These are phyloP conservation scores for Drosophila ezoana DNA, from an alignment of 2,888 invertebrate genomes.

Conservation along the genomic window DNA sequence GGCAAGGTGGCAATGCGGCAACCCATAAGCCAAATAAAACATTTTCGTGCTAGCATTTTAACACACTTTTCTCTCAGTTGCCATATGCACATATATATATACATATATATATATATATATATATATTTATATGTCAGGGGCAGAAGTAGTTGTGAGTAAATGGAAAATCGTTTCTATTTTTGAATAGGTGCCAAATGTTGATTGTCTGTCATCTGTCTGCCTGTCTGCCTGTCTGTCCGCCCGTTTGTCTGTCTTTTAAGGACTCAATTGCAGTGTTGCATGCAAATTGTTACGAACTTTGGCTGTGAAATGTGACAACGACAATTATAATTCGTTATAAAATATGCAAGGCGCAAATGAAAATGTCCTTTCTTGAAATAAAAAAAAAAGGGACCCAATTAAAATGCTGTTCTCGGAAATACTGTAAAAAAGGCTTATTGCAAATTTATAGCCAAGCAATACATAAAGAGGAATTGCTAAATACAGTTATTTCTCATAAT, in stretches of 20 bases:
- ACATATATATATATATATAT: not conserved
- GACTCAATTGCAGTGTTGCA: conserved; percentile 20
- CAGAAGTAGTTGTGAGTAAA: conserved; percentile 6
- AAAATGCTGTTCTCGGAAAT: conserved; percentile 7
- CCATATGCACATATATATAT: not conserved
- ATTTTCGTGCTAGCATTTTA: conserved; percentile 21
- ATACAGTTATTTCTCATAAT: not conserved
- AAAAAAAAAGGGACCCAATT: not conserved
- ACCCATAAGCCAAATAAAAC: conserved; percentile 46
- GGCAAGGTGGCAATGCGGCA: conserved; percentile 41
- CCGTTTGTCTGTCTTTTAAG: not conserved
- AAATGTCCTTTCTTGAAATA: not conserved
- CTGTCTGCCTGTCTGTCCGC: not conserved
- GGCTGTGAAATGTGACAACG: conserved; percentile 7
- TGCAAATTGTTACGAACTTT: conserved; percentile 16
- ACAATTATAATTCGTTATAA: conserved; percentile 16
- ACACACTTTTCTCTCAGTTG: not conserved
- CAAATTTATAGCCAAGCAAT: not conserved
- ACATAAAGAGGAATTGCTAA: not conserved
- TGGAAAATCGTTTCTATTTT: conserved; percentile 31
- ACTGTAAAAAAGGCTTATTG: not conserved
- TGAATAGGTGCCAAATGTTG: conserved; percentile 33
- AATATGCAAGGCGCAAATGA: conserved; percentile 12
- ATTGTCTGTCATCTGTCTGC: not conserved
- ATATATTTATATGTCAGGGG: not conserved